Base-by-base conservation (phyloP, 2,888 invertebrate species). In the Pristionchus entomophagus region DNA sequence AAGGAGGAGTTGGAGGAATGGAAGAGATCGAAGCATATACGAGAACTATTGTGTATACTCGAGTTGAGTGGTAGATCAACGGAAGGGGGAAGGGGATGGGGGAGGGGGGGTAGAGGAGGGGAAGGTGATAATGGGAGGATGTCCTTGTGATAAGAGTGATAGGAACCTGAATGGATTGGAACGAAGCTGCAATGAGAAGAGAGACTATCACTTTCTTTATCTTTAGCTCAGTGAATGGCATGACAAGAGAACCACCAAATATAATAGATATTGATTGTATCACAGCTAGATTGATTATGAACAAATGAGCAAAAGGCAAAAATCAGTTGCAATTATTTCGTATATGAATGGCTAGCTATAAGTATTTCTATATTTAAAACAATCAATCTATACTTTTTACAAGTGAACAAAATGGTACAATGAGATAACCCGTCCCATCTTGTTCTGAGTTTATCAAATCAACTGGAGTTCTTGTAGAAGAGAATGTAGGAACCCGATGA, bases 11-110 rank as follows among this genome's bases (percentile, higher is more conserved):
- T 26, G 56, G 38, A 56, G 56, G 38, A 35, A 41, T 26, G 22
- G n/a, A 49, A 26, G 35, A 56, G 32, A 56, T 35, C 49, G 49
- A 78, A 81, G 49, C 78, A 78, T 78, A 78, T 78, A 78, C 78
- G 78, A 78, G 78, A 78, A 78, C 78, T 49, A 78, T 49, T 78
- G 49, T 78, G 78, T 45, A 78, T 78, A 78, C 78, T 78, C 78
- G 49, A 78, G 78, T 78, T 49, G 41, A 45, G 49, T 26, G 49
- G 49, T 65, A 65, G 78, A 49, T 38, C 38, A 38, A n/a, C n/a
- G 45, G 22, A 41, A 17, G 49, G 53, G 32, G 41, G 73, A 51
- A 4, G n/a, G 65, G 29, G 29, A 65, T 17, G 35, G 19, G 35
- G 77, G 22, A 41, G 22, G 38, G n/a, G n/a, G 41, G 45, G 56